Evolutionary conservation across 1,140 invertebrate genomes (phyloP).

Genomic region (Drosophila sechellia): DNA sequence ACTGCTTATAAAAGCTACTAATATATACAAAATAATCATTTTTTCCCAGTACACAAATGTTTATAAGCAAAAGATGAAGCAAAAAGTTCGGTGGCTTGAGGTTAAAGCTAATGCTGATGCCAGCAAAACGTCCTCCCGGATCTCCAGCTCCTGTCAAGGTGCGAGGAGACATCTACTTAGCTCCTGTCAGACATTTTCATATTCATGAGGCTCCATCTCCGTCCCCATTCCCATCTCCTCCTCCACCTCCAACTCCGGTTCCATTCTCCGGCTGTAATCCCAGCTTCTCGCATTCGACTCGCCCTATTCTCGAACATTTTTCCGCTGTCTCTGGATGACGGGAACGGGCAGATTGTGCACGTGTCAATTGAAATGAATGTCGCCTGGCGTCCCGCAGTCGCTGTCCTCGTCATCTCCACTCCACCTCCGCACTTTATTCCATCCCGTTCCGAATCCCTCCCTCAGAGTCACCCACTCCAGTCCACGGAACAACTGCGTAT

Average conservation of each 20-base stretch:
- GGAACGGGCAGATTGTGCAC: constrained; percentile 43
- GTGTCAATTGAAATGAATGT: constrained; percentile 77
- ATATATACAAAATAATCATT: not conserved
- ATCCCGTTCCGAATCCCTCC: not conserved
- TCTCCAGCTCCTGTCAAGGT: constrained; percentile 32
- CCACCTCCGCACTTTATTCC: not conserved
- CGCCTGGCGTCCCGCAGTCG: constrained; percentile 73
- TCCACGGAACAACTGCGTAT: constrained; percentile 56
- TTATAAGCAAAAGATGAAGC: constrained; percentile 5
- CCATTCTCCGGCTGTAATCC: not conserved
- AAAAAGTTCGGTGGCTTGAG: not conserved
- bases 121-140: constrained; percentile 13
- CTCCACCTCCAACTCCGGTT: constrained; percentile 1
- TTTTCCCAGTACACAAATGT: constrained; percentile 19
- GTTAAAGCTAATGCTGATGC: constrained; percentile 52
- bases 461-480: constrained; percentile 25
- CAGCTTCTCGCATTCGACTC: constrained; percentile 55
- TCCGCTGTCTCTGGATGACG: constrained; percentile 50
- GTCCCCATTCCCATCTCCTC: constrained; percentile 1
- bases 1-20: not conserved
- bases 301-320: constrained; percentile 67
- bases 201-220: constrained; percentile 60
- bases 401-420: constrained; percentile 36
- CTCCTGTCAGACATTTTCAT: constrained; percentile 68
- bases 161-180: constrained; percentile 48